Evolutionary conservation across 2,888 invertebrate genomes (phyloP), one percentile per base, ranked within the genome.

Genomic region (Eupeodes luniger): DNA sequence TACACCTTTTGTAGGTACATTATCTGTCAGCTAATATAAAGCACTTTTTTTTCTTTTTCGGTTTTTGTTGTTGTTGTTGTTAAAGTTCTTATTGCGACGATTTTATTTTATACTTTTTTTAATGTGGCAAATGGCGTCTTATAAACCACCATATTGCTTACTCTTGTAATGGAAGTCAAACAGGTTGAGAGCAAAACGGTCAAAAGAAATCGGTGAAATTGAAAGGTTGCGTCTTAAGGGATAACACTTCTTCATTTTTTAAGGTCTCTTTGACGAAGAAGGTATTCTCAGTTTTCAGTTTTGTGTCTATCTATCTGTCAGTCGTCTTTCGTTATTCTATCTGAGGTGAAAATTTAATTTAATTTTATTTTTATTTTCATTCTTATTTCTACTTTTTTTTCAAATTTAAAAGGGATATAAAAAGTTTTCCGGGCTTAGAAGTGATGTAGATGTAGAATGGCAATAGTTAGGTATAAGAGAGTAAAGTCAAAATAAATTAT

Each of bases 131-230:
- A 79, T 83, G 59, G 53, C 59, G 49, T 79, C 59, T 77, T 72
- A 51, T 5, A 19, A 27, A 14, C 10, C 40, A 62, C 16, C 47
- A 40, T 55, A 64, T 75, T 49, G 57, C 70, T 76, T 87, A 75
- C 75, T 80, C 64, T 84, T 72, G 59, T 88, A 84, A 88, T 88
- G 88, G 85, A 88, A 88, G 88, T 88, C 84, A 88, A 88, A 88
- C 88, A 88, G 84, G 81, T 88, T 84, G 84, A 75, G 74, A 82
- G 83, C 81, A 62, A 74, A 74, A 51, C 53, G 76, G 87, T 87
- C 80, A 77, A 87, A 87, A 64, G 83, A 85, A 85, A 84, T 84
- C 70, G 84, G 75, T 78, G 81, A 78, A 87, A 84, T 79, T 85
- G 88, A 89, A 88, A 83, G 85, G 82, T 85, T 77, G 57, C 44